phyloP scores from a whole-genome alignment of 1,140 invertebrate species.

The Cherax destructor region DNA sequence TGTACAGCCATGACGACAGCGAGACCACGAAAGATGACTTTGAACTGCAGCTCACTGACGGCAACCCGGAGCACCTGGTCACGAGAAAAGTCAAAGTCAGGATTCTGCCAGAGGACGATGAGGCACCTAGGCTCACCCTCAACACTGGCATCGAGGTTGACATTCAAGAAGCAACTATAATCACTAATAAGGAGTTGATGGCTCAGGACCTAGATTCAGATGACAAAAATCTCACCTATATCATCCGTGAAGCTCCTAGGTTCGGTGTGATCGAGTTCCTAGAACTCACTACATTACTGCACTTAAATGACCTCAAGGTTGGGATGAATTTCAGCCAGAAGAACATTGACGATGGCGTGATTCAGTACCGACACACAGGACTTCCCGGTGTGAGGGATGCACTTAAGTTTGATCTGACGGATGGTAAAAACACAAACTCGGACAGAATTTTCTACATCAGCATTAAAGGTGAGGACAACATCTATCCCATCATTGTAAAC shows the following conservation, averaged over 20 bases:
- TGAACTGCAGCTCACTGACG: constrained; percentile 75
- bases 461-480: constrained; percentile 75
- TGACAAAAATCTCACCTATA: constrained; percentile 74
- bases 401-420: constrained; percentile 76
- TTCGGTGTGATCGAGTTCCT: constrained; percentile 74
- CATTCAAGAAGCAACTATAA: constrained; percentile 74
- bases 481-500: constrained; percentile 74
- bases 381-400: constrained; percentile 75
- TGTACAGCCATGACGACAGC: constrained; percentile 76
- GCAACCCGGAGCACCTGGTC: constrained; percentile 73
- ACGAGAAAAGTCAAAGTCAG: constrained; percentile 74
- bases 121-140: constrained; percentile 75
- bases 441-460: constrained; percentile 76
- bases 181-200: constrained; percentile 74
- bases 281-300: constrained; percentile 40
- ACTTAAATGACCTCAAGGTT: constrained; percentile 74
- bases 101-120: constrained; percentile 76
- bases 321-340: constrained; percentile 76
- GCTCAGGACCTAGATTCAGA: constrained; percentile 76
- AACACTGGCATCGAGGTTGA: constrained; percentile 76
- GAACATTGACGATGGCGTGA: constrained; percentile 74
- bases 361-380: constrained; percentile 76
- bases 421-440: constrained; percentile 75
- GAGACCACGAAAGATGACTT: constrained; percentile 75
- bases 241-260: constrained; percentile 74